Percentiles rank a stretch among this genome's conserved stretches.
These are phyloP conservation scores for Luehdorfia chinensis DNA, from an alignment of 1,140 invertebrate genomes.

Conservation along the genomic window DNA sequence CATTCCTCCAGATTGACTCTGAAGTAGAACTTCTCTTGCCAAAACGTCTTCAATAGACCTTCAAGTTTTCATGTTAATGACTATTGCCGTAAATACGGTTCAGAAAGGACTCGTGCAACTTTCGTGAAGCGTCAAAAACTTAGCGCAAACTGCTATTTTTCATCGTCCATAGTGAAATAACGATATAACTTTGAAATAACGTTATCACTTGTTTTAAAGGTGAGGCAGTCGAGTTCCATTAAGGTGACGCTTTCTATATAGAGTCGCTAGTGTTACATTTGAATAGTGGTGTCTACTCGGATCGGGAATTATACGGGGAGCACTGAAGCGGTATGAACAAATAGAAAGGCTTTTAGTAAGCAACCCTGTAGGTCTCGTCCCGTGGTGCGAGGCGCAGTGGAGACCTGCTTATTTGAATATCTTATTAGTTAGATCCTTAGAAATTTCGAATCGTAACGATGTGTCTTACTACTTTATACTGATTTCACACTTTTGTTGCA, in stretches of 20 bases:
- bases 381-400: slow-evolving; percentile 9
- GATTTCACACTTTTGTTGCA: slow-evolving; percentile 8
- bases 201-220: slow-evolving; percentile 32
- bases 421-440: slow-evolving; percentile 1
- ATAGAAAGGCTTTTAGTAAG: slow-evolving; percentile 57
- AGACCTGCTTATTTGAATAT: slow-evolving; percentile 18
- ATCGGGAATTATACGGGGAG: slow-evolving; percentile 46
- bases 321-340: slow-evolving; percentile 45
- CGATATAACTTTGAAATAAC: slow-evolving; percentile 42
- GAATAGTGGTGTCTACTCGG: slow-evolving; percentile 38
- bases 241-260: slow-evolving; percentile 9
- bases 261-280: slow-evolving; percentile 27
- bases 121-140: slow-evolving; percentile 42
- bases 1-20: slow-evolving; percentile 6
- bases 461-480: slow-evolving; percentile 8
- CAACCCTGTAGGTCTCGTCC: slow-evolving; percentile 34
- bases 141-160: slow-evolving; percentile 50
- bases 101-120: slow-evolving; percentile 32
- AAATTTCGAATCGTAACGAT: slow-evolving; percentile 15
- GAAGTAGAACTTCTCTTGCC: slow-evolving; percentile 20
- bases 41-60: slow-evolving; percentile 31
- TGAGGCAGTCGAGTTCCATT: slow-evolving; percentile 13
- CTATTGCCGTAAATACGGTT: slow-evolving; percentile 35
- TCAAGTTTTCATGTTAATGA: slow-evolving; percentile 39
- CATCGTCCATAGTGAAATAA: slow-evolving; percentile 44